Evolutionary conservation across 2,113 vertebrate genomes (phyloP).

Genomic region (Heterocephalus glaber): DNA sequence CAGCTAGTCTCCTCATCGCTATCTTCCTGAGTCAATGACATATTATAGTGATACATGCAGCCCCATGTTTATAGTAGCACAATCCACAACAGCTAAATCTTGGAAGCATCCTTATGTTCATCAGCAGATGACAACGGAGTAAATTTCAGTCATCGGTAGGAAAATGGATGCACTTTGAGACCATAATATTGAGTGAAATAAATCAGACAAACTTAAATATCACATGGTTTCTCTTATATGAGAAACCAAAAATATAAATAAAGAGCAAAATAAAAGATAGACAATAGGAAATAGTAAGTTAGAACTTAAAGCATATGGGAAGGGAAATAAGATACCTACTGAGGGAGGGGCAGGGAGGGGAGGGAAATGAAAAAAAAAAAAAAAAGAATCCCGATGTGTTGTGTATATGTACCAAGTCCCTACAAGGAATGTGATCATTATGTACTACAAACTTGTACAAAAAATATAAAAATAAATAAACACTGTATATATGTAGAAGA

Average conservation of each 20-base stretch:
- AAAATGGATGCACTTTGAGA: background rate
- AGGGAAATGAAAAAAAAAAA: background rate
- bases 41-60: background rate
- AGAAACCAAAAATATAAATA: background rate
- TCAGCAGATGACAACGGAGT: background rate
- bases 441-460: background rate
- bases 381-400: background rate
- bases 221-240: background rate
- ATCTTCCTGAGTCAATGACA: background rate
- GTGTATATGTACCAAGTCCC: background rate
- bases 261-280: background rate
- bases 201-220: background rate
- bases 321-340: background rate
- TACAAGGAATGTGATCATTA: background rate
- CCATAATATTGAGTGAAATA: background rate
- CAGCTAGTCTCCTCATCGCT: background rate
- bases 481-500: background rate
- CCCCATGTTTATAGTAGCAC: background rate
- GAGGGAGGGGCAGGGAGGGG: background rate
- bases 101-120: background rate
- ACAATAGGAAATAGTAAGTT: background rate
- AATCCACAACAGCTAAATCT: background rate
- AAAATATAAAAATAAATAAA: background rate
- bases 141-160: background rate
- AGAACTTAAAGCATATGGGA: background rate